Conservation (phyloP, 2,113 vertebrate species). For the Ancistrus triradiatus region DNA sequence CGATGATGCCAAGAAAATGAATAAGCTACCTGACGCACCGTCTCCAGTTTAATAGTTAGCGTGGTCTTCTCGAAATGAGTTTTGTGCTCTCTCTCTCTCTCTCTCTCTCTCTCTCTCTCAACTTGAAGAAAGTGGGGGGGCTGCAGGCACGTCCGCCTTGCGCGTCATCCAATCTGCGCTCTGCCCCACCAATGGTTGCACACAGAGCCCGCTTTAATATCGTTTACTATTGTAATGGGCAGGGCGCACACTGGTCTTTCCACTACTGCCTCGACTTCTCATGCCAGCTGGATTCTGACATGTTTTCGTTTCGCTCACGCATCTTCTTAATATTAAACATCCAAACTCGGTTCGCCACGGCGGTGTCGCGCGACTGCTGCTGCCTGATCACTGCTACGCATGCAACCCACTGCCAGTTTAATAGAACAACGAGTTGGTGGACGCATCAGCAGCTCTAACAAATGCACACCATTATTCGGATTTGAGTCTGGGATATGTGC, state of each 20-base stretch:
- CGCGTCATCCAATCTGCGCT: slow-evolving; percentile 55
- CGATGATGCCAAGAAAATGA: slow-evolving; percentile 14
- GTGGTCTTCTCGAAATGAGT: background rate
- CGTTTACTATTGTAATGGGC: background rate
- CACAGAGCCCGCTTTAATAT: background rate
- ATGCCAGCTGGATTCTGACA: too few species aligned
- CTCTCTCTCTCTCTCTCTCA: slow-evolving; percentile 22
- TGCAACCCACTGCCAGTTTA: too few species aligned
- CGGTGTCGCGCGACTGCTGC: too few species aligned
- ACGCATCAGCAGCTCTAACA: too few species aligned
- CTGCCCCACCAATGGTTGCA: background rate
- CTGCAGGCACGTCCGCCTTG: slow-evolving; percentile 60
- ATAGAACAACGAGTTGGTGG: too few species aligned
- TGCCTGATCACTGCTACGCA: too few species aligned
- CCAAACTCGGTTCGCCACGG: too few species aligned
- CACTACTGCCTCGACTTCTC: too few species aligned
- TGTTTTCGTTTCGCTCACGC: too few species aligned
- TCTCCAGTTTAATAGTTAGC: slow-evolving; percentile 17
- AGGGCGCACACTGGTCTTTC: background rate
- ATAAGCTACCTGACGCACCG: slow-evolving; percentile 13
- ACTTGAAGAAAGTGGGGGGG: slow-evolving; percentile 52
- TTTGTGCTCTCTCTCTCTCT: slow-evolving; percentile 15
- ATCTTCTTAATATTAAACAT: too few species aligned
- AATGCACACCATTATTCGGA: too few species aligned
- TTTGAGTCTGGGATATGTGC: too few species aligned